Percentiles rank a stretch among this genome's conserved stretches.
These are phyloP conservation scores for Cathartes aura DNA, from an alignment of 2,113 vertebrate species.

Conservation along the genomic window DNA sequence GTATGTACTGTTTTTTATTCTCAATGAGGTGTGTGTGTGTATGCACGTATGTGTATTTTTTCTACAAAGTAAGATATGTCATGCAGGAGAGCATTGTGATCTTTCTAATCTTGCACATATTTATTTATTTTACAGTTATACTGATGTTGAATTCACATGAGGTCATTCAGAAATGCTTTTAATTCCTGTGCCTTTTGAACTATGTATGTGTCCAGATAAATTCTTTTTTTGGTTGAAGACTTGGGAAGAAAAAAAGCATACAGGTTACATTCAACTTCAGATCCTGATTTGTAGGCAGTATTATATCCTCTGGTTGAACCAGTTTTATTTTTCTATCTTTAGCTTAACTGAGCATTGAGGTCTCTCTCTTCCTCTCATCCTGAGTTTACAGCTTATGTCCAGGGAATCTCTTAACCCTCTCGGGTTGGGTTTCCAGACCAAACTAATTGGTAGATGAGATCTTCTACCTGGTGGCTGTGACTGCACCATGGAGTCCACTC, in stretches of 20 bases:
- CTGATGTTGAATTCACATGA: slow-evolving; percentile 21
- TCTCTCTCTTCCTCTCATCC: neutral
- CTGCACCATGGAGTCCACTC: neutral
- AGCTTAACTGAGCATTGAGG: neutral
- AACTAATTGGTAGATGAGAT: neutral
- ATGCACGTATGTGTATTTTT: slow-evolving; percentile 33
- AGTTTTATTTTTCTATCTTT: slow-evolving; percentile 49
- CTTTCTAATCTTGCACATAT: slow-evolving; percentile 63
- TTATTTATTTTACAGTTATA: slow-evolving; percentile 72
- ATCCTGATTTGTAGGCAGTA: slow-evolving; percentile 24
- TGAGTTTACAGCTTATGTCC: neutral
- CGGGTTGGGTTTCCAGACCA: neutral
- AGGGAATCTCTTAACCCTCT: neutral
- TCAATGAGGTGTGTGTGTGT: slow-evolving; percentile 23
- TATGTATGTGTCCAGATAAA: slow-evolving; percentile 44
- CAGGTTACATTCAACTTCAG: neutral
- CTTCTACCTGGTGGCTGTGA: neutral
- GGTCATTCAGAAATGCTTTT: slow-evolving; percentile 61
- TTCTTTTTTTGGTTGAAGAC: neutral
- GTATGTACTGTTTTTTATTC: slow-evolving; percentile 49
- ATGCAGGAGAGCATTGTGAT: slow-evolving; percentile 6
- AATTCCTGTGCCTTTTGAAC: slow-evolving; percentile 68
- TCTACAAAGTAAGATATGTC: slow-evolving; percentile 20
- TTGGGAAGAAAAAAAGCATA: neutral
- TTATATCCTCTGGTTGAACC: slow-evolving; percentile 51